These are phyloP conservation scores for Sylvicola fuscatus DNA, from an alignment of 2,888 invertebrate species.

Conservation along the genomic window DNA sequence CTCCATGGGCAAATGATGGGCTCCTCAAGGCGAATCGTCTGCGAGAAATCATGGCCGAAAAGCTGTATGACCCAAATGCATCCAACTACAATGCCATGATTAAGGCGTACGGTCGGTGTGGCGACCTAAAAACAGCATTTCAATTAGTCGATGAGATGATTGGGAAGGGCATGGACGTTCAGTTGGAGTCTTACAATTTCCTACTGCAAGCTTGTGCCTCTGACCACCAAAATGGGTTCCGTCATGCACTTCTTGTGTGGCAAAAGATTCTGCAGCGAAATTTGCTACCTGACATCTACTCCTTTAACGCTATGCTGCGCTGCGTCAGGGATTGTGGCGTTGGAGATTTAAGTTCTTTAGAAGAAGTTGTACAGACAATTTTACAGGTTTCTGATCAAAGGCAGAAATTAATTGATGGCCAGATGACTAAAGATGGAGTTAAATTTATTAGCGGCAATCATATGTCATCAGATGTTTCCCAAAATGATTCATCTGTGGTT, in stretches of 20 bases:
- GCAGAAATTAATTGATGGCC: not conserved
- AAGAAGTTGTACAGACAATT: conserved; percentile 28
- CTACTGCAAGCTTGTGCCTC: conserved; percentile 67
- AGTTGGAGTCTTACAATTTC: conserved; percentile 52
- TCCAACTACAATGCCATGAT: conserved; percentile 77
- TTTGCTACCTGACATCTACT: conserved; percentile 45
- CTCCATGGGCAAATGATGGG: conserved; percentile 45
- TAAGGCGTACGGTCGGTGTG: conserved; percentile 74
- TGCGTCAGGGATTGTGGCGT: conserved; percentile 64
- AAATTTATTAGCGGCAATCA: not conserved
- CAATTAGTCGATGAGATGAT: conserved; percentile 68
- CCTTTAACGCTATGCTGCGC: conserved; percentile 64
- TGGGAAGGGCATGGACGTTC: conserved; percentile 35
- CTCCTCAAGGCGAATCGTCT: conserved; percentile 44
- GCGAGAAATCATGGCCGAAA: conserved; percentile 44
- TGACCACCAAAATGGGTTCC: conserved; percentile 58
- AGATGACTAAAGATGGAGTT: not conserved
- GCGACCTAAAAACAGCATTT: conserved; percentile 59
- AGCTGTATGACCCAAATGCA: conserved; percentile 44
- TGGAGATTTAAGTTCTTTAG: conserved; percentile 38
- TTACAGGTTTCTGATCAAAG: conserved; percentile 3
- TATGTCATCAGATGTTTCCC: not conserved
- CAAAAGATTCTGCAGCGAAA: conserved; percentile 47
- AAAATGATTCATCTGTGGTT: not conserved
- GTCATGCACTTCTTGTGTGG: conserved; percentile 71